Base-by-base conservation (phyloP, 2,888 invertebrate genomes). In the Chesias legatella region DNA sequence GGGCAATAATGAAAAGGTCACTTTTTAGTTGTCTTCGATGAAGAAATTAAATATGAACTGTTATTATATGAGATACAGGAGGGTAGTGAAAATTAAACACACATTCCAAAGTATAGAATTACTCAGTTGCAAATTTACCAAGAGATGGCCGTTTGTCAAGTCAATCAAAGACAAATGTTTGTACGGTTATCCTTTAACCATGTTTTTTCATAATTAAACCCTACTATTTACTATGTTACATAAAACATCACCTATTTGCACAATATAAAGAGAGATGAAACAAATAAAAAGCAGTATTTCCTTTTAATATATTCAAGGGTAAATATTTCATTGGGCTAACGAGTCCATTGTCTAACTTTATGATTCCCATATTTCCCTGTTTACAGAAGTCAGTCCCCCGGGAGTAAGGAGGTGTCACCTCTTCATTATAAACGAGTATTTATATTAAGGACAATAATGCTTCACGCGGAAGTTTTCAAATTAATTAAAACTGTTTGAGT, bases 341-440 rank as follows among this genome's bases (percentile, higher is more conserved):
- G 73, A 71, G 65, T 60, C 63, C 67, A 74, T 72, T 74, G 68
- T 73, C 60, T 67, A 63, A 74, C 66, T 71, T 72, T 73, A 71
- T 71, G 71, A 74, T 67, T 69, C 63, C 68, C 68, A 76, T 74
- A 77, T 77, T 79, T 70, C 68, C 67, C 67, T 72, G 68, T 76
- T 74, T 73, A 71, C 70, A 67, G 68, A 69, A 72, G 68, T 69
- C 61, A 58, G 49, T 31, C 39, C 29, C 48, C 39, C 37, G 39
- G 39, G 49, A 53, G 39, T 42, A 47, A 51, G 39, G 36, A 64
- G 66, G 67, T 69, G 72, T 69, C 67, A 59, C 58, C 63, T 60
- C 60, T 69, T 69, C 67, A 73, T 73, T 71, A 70, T 60, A 63
- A 59, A 61, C 63, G 58, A 53, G 60, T 65, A 66, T 62, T 63